phyloP scores from a whole-genome alignment of 2,113 vertebrate species.

The Fulica atra region DNA sequence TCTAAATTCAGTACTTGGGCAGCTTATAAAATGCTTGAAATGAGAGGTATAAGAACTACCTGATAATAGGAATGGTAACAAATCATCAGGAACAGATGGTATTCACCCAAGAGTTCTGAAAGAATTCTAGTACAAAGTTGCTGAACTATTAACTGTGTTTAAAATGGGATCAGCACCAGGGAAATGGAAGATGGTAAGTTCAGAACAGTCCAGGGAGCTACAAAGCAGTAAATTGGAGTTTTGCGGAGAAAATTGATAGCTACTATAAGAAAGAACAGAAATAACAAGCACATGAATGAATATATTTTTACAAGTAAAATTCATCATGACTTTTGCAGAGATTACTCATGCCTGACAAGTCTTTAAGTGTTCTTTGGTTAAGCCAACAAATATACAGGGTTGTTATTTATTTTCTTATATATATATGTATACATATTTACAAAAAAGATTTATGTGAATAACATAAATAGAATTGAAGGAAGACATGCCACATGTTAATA shows the following conservation, averaged over 20 bases:
- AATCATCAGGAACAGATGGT: conserved; percentile 8
- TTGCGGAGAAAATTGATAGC: background rate
- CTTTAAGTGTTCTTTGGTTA: background rate
- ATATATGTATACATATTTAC: no score
- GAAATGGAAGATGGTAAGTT: background rate
- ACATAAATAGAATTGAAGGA: background rate
- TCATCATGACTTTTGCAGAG: background rate
- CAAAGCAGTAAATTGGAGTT: background rate
- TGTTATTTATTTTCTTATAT: no score
- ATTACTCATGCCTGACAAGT: background rate
- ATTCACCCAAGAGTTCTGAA: background rate
- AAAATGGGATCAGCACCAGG: background rate
- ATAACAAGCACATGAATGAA: background rate
- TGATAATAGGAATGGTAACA: background rate
- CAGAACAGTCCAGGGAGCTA: background rate
- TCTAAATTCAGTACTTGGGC: background rate
- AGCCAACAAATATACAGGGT: background rate
- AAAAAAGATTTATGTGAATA: background rate
- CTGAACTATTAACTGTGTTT: background rate
- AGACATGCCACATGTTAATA: rapidly evolving
- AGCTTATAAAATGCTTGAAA: background rate
- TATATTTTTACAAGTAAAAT: background rate
- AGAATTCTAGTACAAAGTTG: background rate
- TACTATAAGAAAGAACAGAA: background rate
- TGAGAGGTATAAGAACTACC: background rate